Base-by-base conservation (phyloP, 2,888 invertebrate genomes). In the Agrochola lota region DNA sequence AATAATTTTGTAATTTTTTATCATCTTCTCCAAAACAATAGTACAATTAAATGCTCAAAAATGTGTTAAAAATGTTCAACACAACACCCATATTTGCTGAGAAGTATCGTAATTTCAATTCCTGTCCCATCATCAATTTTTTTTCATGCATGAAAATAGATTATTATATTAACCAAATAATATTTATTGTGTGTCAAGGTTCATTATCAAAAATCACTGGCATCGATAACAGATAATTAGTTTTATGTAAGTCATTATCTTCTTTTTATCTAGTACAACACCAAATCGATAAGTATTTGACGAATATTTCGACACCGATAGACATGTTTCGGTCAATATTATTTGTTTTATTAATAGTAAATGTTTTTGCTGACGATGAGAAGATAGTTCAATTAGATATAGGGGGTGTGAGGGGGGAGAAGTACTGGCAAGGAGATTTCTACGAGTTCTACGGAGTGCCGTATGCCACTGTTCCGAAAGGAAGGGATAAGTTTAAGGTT, bases 401-500 rank as follows among this genome's bases (percentile, higher is more conserved):
- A 7, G 96, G 96, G 0, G 86, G 82, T 2, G 91, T 96, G 2
- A 87, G 88, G 2, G 96, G 95, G 0, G 91, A 90, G n/a, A 95
- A 95, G 60, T 95, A 92, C 74, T 96, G 96, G 96, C 91, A 95
- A 89, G 96, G 95, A 0, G 95, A 96, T 67, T 95, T 91, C 73
- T 95, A 93, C 85, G 95, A 96, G 75, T 96, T 95, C 74, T 95
- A 91, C 71, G 95, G 96, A 6, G 86, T 96, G 0, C 96, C 96
- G 0, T 96, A 95, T 78, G 96, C 96, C 0, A 92, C 88, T 3
- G 93, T 86, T 0, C 96, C 96, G 0, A 94, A 88, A 40, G 96
- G 96, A 15, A 84, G 92, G 43, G 94, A 96, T 73, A 90, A 88
- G 49, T 96, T 90, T 90, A 94, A 96, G 94, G 96, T 96, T 81